Evolutionary conservation across 2,113 vertebrate genomes (phyloP).

Genomic region (Vulpes vulpes): DNA sequence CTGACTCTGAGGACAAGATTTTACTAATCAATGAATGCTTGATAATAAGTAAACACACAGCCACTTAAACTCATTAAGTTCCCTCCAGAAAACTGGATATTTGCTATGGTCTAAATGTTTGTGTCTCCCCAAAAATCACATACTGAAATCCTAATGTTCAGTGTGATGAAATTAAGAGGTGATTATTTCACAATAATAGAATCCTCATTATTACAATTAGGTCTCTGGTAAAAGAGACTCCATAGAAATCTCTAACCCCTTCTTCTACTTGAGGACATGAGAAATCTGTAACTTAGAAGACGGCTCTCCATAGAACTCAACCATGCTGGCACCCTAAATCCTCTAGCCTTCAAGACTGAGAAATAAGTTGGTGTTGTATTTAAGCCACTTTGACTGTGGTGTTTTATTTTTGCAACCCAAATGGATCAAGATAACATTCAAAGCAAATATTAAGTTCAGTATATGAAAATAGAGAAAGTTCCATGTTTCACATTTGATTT

Average conservation of each 20-base stretch:
- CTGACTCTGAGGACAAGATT: background rate
- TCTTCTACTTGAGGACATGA: background rate
- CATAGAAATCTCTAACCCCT: background rate
- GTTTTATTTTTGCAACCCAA: background rate
- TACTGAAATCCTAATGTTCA: background rate
- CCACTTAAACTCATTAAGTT: background rate
- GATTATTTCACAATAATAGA: background rate
- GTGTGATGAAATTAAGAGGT: background rate
- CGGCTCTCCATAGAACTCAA: background rate
- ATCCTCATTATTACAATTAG: background rate
- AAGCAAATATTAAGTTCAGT: background rate
- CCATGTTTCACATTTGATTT: background rate
- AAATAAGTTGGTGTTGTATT: background rate
- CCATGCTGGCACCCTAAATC: background rate
- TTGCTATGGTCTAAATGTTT: background rate
- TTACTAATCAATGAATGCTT: background rate
- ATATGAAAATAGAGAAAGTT: background rate
- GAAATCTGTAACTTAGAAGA: background rate
- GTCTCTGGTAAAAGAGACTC: background rate
- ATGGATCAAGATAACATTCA: background rate
- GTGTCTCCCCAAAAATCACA: background rate
- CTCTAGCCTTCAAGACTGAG: background rate
- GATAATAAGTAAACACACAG: background rate
- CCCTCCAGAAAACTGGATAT: background rate
- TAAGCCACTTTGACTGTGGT: background rate